Evolutionary conservation across 2,113 vertebrate genomes (phyloP).

Genomic region (Argyrosomus japonicus): DNA sequence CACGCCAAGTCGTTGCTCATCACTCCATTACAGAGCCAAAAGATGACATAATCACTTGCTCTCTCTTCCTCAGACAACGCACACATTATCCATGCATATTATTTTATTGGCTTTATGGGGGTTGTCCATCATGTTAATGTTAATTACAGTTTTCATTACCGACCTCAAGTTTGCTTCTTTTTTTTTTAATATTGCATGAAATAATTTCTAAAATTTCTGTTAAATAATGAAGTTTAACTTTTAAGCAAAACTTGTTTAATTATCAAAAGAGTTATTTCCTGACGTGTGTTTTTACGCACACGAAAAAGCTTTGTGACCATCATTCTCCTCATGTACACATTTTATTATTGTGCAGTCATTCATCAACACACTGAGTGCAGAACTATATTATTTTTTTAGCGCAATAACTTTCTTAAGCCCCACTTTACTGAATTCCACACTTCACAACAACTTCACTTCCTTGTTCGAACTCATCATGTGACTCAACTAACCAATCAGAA

Average conservation of each 20-base stretch:
- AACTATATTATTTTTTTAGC: neutral
- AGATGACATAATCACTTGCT: conserved; percentile 71
- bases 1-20: conserved; percentile 56
- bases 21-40: conserved; percentile 45
- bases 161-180: neutral
- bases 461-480: too few species aligned
- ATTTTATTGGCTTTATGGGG: neutral
- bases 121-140: neutral
- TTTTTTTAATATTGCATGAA: too few species aligned
- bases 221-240: neutral
- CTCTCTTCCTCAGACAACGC: conserved; percentile 24
- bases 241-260: neutral
- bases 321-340: neutral
- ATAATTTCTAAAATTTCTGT: neutral
- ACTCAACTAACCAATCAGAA: too few species aligned
- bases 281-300: neutral
- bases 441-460: too few species aligned
- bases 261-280: neutral
- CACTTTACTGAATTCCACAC: too few species aligned
- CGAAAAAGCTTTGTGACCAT: too few species aligned
- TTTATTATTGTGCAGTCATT: neutral
- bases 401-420: neutral
- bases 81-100: conserved; percentile 3
- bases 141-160: neutral
- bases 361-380: neutral